Evolutionary conservation across 1,140 invertebrate species (phyloP).

Genomic region (Papilio aristodemus): DNA sequence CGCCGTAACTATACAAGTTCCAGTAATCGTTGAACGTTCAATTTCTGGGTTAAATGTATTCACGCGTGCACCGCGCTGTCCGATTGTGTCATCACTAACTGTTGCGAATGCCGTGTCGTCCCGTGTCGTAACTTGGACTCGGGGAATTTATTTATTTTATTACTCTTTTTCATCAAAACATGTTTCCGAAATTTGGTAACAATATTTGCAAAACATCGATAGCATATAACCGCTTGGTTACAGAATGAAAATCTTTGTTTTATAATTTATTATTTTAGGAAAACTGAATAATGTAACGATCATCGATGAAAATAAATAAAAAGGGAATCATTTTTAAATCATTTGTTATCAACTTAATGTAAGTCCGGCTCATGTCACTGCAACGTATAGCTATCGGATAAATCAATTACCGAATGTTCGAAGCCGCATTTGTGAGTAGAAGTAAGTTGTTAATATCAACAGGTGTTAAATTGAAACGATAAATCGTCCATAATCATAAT

Average conservation of each 20-base stretch:
- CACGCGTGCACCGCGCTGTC: background rate
- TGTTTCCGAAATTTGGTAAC: too few relatives aligned
- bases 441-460: constrained; percentile 2
- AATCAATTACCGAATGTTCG: background rate
- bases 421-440: background rate
- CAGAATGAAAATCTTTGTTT: too few relatives aligned
- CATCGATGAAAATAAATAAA: too few relatives aligned
- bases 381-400: background rate
- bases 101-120: constrained; percentile 10
- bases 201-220: too few relatives aligned
- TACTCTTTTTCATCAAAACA: too few relatives aligned
- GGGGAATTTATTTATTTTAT: too few relatives aligned
- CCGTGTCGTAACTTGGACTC: background rate
- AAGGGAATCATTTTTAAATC: too few relatives aligned
- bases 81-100: constrained; percentile 23
- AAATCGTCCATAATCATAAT: background rate
- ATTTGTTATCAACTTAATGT: too few relatives aligned
- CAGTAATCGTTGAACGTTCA: constrained; percentile 19
- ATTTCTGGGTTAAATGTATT: constrained; percentile 23
- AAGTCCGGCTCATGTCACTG: too few relatives aligned
- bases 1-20: constrained; percentile 2
- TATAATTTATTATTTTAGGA: too few relatives aligned
- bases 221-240: too few relatives aligned
- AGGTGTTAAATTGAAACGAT: background rate
- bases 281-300: too few relatives aligned